Percentiles rank a stretch among this genome's conserved stretches.
phyloP scores from a whole-genome alignment of 2,113 vertebrate species.

The Entelurus aequoreus region DNA sequence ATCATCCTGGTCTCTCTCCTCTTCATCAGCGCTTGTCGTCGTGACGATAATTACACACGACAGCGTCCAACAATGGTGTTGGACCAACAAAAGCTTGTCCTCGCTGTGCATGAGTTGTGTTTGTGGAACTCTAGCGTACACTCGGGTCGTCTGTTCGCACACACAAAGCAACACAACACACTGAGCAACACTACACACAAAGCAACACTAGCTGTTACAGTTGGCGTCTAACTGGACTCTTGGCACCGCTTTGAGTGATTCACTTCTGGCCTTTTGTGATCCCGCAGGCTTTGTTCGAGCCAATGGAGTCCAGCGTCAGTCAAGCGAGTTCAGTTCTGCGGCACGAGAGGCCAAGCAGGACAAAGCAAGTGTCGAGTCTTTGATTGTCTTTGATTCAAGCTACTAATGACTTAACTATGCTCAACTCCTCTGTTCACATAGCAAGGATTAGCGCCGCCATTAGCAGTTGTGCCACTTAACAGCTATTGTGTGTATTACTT shows the following conservation, averaged over 20 bases:
- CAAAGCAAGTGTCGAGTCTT: slow-evolving; percentile 61
- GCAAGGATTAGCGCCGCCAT: slow-evolving; percentile 54
- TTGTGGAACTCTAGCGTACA: slow-evolving; percentile 56
- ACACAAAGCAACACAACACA: slow-evolving; percentile 45
- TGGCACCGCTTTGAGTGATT: slow-evolving; percentile 60
- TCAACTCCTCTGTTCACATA: slow-evolving; percentile 55
- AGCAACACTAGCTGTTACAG: slow-evolving; percentile 51
- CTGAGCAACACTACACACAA: slow-evolving; percentile 43
- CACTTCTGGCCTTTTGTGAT: slow-evolving; percentile 70
- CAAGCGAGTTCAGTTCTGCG: slow-evolving; percentile 56
- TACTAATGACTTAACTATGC: slow-evolving; percentile 59
- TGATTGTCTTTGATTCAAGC: slow-evolving; percentile 57
- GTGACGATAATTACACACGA: slow-evolving; percentile 63
- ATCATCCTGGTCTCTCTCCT: slow-evolving; percentile 29
- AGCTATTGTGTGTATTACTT: slow-evolving; percentile 51
- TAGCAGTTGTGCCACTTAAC: slow-evolving; percentile 44
- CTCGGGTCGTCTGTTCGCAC: slow-evolving; percentile 38
- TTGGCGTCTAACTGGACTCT: slow-evolving; percentile 45
- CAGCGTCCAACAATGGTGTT: slow-evolving; percentile 69
- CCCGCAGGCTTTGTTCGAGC: slow-evolving; percentile 31
- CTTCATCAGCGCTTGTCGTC: slow-evolving; percentile 29
- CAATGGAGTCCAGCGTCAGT: slow-evolving; percentile 42
- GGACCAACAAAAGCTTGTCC: slow-evolving; percentile 67
- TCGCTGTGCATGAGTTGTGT: slow-evolving; percentile 48
- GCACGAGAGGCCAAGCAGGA: slow-evolving; percentile 54